Evolutionary conservation across 2,888 invertebrate species (phyloP), one percentile per base, ranked within the genome.

Genomic region (Spodoptera exigua): DNA sequence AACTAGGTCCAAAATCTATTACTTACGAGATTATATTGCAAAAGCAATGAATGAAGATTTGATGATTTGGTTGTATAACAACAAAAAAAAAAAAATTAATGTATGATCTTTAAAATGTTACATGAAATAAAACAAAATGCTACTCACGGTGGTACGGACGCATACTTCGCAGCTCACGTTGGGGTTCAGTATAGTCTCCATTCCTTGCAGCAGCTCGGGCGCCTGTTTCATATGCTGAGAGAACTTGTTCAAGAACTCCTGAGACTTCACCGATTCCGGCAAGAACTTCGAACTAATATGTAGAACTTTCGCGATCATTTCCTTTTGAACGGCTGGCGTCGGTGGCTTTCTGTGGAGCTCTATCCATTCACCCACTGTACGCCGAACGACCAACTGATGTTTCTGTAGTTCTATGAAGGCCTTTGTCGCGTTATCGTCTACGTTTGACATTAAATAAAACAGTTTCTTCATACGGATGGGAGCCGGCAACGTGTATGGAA

Each of bases 351-450:
- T 96, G 71, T 98, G 97, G 44, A 98, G 88, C 73, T 98, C 98
- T 1, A 99, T 92, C 96, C 98, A 97, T 85, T 98, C 98, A 14
- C 97, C 96, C 0, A 99, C 98, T 14, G 97, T 96, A 80, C 97
- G 96, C 10, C 98, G 95, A 1, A 98, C 97, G 41, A 96, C 96
- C 79, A 98, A 92, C 86, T 98, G 98, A 91, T 98, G 97, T 82
- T 98, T 99, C 83, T 99, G 98, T 61, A 99, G 92, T 88, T 99
- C 99, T 82, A 98, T 93, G 61, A 95, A 95, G 32, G 94, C 94
- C 91, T 98, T 99, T 0, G 98, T 97, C 0, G 99, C 99, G 88
- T 99, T 97, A 74, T 99, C 98, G 84, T 99, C 99, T 34, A 99
- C 97, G 43, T 99, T 98, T 7, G 98, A 98, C 85, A 99, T 96